A percentile compares a stretch with the other conserved stretches of the same genome.
Evolutionary conservation across 2,888 invertebrate species (phyloP).

Genomic region (Epistrophe eligans): DNA sequence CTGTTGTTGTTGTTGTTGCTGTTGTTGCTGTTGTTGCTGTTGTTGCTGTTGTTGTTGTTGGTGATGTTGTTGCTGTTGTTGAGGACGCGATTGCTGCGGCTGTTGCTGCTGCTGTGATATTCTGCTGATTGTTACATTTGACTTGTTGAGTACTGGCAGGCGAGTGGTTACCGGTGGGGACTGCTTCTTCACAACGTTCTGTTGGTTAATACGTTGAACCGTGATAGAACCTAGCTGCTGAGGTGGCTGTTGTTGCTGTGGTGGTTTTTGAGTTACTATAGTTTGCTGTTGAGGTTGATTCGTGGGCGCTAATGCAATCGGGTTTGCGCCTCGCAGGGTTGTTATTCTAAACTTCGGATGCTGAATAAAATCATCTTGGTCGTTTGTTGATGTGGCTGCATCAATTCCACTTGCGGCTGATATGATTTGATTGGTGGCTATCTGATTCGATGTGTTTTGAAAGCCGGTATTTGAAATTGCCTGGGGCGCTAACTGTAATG

Average conservation of each 20-base stretch:
- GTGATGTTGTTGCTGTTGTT: constrained; percentile 77
- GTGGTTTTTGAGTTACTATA: constrained; percentile 73
- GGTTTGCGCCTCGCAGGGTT: constrained; percentile 75
- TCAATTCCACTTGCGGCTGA: constrained; percentile 76
- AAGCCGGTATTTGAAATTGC: constrained; percentile 78
- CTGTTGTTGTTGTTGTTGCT: too few species aligned
- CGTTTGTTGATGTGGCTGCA: constrained; percentile 79
- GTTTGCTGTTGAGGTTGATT: constrained; percentile 79
- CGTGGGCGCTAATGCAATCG: constrained; percentile 78
- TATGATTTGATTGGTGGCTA: constrained; percentile 64
- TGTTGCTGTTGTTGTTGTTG: constrained; percentile 78
- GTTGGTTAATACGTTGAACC: constrained; percentile 78
- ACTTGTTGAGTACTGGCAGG: constrained; percentile 81
- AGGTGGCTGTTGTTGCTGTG: constrained; percentile 51
- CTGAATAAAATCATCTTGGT: constrained; percentile 75
- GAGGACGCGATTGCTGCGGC: constrained; percentile 77
- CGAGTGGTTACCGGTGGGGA: constrained; percentile 57
- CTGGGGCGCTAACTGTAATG: constrained; percentile 82
- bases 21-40: constrained; percentile 8
- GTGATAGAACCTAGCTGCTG: constrained; percentile 77
- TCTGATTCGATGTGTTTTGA: constrained; percentile 69
- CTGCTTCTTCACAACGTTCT: constrained; percentile 38
- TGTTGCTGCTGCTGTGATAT: constrained; percentile 79
- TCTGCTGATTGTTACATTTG: constrained; percentile 82
- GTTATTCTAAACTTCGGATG: constrained; percentile 78